A percentile compares a stretch with the other conserved stretches of the same genome.
phyloP scores from a whole-genome alignment of 2,888 invertebrate genomes.

The Lasiommata megera region DNA sequence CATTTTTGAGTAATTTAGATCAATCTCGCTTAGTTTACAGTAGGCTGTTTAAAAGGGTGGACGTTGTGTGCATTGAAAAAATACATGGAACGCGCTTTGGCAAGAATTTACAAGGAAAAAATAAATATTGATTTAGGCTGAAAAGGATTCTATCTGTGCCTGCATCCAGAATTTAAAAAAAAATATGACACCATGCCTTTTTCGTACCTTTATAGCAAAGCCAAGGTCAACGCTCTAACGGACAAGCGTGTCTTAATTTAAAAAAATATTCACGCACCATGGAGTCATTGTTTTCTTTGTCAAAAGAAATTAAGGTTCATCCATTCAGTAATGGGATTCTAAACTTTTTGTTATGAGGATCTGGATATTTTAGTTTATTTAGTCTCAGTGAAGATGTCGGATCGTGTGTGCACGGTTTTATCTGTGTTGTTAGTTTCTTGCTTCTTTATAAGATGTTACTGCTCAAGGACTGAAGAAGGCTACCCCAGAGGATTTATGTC shows the following conservation, averaged over 20 bases:
- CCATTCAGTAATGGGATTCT: slow-evolving; percentile 3
- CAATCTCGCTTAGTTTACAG: slow-evolving; percentile 27
- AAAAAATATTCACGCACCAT: slow-evolving; percentile 31
- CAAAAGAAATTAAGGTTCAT: slow-evolving; percentile 18
- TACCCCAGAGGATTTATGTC: slow-evolving; percentile 68
- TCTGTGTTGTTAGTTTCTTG: slow-evolving; percentile 21
- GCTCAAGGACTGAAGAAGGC: slow-evolving; percentile 51
- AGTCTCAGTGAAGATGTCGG: slow-evolving; percentile 18
- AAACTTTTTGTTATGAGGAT: slow-evolving; percentile 19
- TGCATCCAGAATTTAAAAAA: neutral
- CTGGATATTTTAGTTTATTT: slow-evolving; percentile 4
- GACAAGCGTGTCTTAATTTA: slow-evolving; percentile 28
- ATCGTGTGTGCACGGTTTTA: slow-evolving; percentile 22
- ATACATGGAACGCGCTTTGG: too few species aligned
- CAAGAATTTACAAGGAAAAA: neutral
- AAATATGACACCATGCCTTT: slow-evolving; percentile 23
- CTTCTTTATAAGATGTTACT: slow-evolving; percentile 26
- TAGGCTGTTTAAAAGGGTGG: slow-evolving; percentile 27
- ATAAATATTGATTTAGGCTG: neutral
- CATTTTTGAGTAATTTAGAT: slow-evolving; percentile 16
- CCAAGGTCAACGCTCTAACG: slow-evolving; percentile 29
- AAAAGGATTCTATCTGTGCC: neutral
- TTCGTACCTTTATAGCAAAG: slow-evolving; percentile 28
- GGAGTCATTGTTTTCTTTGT: slow-evolving; percentile 16
- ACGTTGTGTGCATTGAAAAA: slow-evolving; percentile 9